Evolutionary conservation across 2,797 vertebrate species (phyloP).

Genomic region (Tenualosa thibaudeaui): DNA sequence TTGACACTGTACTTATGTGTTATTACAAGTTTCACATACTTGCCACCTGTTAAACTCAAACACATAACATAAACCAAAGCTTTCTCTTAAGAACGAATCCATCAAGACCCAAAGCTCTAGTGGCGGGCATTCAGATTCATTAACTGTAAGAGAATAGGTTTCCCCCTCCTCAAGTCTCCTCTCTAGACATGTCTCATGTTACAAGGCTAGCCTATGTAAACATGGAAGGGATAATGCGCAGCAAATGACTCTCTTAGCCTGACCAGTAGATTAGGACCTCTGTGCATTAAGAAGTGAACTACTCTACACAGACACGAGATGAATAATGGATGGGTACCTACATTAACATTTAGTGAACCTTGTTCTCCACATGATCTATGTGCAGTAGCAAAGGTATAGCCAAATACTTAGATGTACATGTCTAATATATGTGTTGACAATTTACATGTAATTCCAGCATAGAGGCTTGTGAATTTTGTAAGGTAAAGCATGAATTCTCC

Average conservation of each 20-base stretch:
- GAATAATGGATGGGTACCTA: neutral
- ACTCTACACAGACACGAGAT: neutral
- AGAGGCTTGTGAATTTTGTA: too few species aligned
- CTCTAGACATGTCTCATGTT: neutral
- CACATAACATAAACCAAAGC: neutral
- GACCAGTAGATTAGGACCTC: slow-evolving; percentile 52
- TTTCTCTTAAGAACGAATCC: neutral
- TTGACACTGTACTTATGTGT: neutral
- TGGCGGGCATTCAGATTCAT: neutral
- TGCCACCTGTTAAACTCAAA: neutral
- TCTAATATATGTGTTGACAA: too few species aligned
- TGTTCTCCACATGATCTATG: too few species aligned
- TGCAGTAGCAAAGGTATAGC: neutral
- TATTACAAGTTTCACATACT: neutral
- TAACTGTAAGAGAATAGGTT: neutral
- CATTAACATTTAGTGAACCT: slow-evolving; percentile 9
- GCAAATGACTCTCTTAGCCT: slow-evolving; percentile 48
- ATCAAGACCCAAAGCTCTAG: neutral
- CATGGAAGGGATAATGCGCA: slow-evolving; percentile 29
- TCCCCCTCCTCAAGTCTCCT: neutral
- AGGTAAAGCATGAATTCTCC: too few species aligned
- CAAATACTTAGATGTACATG: too few species aligned
- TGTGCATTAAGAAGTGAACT: slow-evolving; percentile 29
- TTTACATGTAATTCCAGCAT: too few species aligned
- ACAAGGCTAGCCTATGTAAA: neutral